Conservation (phyloP, 2,797 vertebrate genomes). For the Clarias pachynema region DNA sequence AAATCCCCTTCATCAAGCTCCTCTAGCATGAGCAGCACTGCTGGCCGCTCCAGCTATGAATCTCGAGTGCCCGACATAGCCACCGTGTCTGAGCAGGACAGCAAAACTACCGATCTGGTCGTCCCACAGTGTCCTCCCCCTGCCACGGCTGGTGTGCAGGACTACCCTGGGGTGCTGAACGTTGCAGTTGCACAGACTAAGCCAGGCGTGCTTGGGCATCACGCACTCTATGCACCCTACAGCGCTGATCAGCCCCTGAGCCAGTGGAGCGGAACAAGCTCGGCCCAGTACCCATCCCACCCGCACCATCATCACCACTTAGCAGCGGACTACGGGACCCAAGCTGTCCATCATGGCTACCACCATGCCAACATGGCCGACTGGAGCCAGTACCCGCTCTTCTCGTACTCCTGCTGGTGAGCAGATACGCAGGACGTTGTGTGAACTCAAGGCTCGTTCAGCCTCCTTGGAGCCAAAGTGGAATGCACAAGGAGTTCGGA, state of each 20-base stretch:
- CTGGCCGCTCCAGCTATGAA: conserved; percentile 68
- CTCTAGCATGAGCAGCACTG: conserved; percentile 63
- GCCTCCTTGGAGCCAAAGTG: neutral
- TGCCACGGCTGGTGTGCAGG: conserved; percentile 71
- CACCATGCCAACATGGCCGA: conserved; percentile 82
- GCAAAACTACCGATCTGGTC: conserved; percentile 60
- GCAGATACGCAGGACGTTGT: neutral
- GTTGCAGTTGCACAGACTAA: conserved; percentile 79
- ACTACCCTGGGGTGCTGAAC: conserved; percentile 80
- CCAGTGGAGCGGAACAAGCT: conserved; percentile 81
- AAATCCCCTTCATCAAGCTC: conserved; percentile 79
- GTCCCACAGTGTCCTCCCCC: conserved; percentile 67
- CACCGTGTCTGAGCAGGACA: conserved; percentile 73
- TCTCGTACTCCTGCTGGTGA: conserved; percentile 92
- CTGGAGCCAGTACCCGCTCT: conserved; percentile 90
- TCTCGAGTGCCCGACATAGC: conserved; percentile 77
- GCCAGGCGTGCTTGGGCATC: conserved; percentile 74
- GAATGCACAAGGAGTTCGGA: neutral
- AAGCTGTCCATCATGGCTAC: conserved; percentile 80
- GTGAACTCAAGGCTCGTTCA: neutral
- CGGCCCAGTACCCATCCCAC: conserved; percentile 78
- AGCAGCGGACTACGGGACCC: conserved; percentile 79
- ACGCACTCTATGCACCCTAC: conserved; percentile 78
- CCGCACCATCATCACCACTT: conserved; percentile 78
- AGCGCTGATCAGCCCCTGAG: conserved; percentile 78